phyloP scores from a whole-genome alignment of 1,140 invertebrate genomes.

The Philaenus spumarius region DNA sequence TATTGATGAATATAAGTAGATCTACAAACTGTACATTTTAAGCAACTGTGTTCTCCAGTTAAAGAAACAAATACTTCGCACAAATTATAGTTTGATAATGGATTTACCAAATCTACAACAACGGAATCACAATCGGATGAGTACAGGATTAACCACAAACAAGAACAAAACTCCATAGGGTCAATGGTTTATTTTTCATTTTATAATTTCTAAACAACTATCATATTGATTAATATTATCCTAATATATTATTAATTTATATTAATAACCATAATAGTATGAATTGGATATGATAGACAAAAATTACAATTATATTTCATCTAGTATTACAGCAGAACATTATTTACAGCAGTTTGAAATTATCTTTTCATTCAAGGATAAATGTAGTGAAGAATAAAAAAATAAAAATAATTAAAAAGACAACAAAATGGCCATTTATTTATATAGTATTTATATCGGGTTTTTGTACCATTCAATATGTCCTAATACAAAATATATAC shows the following conservation, averaged over 20 bases:
- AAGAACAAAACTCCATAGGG: slow-evolving; percentile 3
- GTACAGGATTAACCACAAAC: too few relatives aligned
- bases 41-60: too few relatives aligned
- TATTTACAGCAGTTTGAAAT: slow-evolving; percentile 11
- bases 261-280: slow-evolving; percentile 22
- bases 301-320: slow-evolving; percentile 12
- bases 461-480: slow-evolving; percentile 8
- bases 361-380: not conserved
- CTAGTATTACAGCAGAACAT: slow-evolving; percentile 5
- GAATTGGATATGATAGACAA: slow-evolving; percentile 17
- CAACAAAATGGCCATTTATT: slow-evolving; percentile 3
- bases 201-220: slow-evolving; percentile 8
- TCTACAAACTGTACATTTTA: too few relatives aligned
- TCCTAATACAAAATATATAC: not conserved
- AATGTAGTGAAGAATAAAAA: not conserved
- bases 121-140: too few relatives aligned
- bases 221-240: slow-evolving; percentile 17
- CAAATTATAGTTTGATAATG: too few relatives aligned
- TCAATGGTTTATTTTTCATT: not conserved
- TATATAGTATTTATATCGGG: not conserved
- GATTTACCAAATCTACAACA: too few relatives aligned
- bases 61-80: too few relatives aligned
- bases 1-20: too few relatives aligned
- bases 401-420: slow-evolving; percentile 6
- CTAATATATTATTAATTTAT: slow-evolving; percentile 18